These are phyloP conservation scores for Cheilosia grossa DNA, from an alignment of 2,888 invertebrate genomes.

Conservation along the genomic window DNA sequence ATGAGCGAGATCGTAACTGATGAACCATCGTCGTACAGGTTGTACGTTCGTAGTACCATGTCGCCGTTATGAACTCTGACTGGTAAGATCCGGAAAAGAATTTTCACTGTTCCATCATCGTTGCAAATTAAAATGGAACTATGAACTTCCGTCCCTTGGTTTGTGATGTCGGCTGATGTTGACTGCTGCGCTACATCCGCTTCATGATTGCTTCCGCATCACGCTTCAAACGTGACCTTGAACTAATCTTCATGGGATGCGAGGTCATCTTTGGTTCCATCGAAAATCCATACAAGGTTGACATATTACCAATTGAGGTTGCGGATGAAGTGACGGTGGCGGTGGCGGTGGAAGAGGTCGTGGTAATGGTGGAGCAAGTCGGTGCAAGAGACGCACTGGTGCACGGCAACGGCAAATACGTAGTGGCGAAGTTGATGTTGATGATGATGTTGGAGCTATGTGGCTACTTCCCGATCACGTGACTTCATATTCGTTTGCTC, in stretches of 20 bases:
- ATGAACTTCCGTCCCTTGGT: background rate
- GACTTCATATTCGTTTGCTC: background rate
- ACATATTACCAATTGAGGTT: background rate
- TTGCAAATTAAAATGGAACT: conserved; percentile 27
- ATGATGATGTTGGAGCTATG: background rate
- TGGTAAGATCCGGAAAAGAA: conserved; percentile 44
- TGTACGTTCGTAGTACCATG: conserved; percentile 1
- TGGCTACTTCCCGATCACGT: background rate
- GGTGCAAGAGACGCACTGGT: background rate
- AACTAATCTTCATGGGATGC: background rate
- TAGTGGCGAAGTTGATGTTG: background rate
- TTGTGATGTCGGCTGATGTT: no score
- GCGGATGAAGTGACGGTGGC: background rate
- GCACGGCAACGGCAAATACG: background rate
- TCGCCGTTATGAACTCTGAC: conserved; percentile 34
- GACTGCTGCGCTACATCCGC: background rate
- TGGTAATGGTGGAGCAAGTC: background rate
- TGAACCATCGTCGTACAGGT: conserved; percentile 13
- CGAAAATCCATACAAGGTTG: background rate
- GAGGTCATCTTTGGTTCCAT: background rate
- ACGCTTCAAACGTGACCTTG: background rate
- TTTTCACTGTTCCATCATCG: background rate
- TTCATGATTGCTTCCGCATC: conserved; percentile 11
- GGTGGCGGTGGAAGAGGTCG: background rate
- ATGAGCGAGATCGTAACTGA: conserved; percentile 51